A percentile compares a stretch with the other conserved stretches of the same genome.
Conservation (phyloP, 2,113 vertebrate genomes). For the Elachura formosa region DNA sequence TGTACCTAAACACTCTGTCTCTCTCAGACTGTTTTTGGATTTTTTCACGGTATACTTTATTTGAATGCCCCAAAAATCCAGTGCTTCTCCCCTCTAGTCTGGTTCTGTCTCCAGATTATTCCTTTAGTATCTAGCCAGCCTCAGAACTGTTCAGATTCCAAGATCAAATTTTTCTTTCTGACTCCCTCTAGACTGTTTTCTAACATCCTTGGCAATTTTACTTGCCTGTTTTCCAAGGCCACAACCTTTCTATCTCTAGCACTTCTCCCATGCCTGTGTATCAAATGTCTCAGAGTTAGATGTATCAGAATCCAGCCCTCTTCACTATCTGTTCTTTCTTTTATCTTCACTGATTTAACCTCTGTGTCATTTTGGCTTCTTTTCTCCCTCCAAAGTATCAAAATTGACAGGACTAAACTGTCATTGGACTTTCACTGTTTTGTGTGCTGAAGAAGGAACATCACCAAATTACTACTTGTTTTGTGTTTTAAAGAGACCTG, state of each 20-base stretch:
- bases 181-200: background rate
- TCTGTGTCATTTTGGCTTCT: background rate
- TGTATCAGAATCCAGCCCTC: background rate
- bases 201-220: background rate
- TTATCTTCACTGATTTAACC: constrained; percentile 15
- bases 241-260: background rate
- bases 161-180: background rate
- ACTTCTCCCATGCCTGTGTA: background rate
- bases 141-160: background rate
- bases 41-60: background rate
- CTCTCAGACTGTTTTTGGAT: background rate
- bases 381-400: background rate
- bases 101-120: background rate
- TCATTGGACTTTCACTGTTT: background rate
- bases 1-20: background rate
- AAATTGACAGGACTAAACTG: background rate
- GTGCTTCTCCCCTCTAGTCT: background rate
- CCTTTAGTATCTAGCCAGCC: background rate
- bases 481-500: background rate
- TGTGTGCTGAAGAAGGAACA: background rate
- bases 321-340: background rate
- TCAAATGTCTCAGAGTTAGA: background rate
- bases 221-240: background rate
- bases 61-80: background rate
- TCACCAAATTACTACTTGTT: background rate